A percentile compares a stretch with the other conserved stretches of the same genome.
These are phyloP conservation scores for Caenorhabditis doughertyi DNA, from an alignment of 2,888 invertebrate genomes.

Conservation along the genomic window DNA sequence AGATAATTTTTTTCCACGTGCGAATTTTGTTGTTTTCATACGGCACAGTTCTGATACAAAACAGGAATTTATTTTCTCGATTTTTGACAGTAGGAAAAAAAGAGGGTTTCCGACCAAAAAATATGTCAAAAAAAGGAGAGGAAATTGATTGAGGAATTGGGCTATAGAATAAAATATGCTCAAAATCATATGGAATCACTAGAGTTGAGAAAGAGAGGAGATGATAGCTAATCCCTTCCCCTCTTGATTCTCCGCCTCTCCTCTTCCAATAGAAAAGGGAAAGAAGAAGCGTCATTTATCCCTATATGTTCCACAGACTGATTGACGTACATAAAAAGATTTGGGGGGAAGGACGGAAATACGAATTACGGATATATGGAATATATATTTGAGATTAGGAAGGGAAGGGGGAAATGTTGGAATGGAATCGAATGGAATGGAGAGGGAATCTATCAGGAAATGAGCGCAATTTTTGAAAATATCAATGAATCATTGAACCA, in stretches of 20 bases:
- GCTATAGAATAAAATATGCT: too few relatives aligned
- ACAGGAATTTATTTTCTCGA: too few relatives aligned
- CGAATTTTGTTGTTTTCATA: too few relatives aligned
- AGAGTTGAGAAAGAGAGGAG: too few relatives aligned
- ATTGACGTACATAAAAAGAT: slow-evolving; percentile 10
- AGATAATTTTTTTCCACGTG: too few relatives aligned
- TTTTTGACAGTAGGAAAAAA: too few relatives aligned
- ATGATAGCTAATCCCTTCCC: slow-evolving; percentile 9
- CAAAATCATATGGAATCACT: slow-evolving; percentile 26
- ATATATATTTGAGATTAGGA: slow-evolving; percentile 3
- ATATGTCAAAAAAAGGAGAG: too few relatives aligned
- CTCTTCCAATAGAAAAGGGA: background rate
- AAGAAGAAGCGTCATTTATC: slow-evolving; percentile 7
- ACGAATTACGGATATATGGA: slow-evolving; percentile 17
- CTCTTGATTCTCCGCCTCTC: background rate
- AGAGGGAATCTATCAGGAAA: too few relatives aligned
- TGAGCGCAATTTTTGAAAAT: too few relatives aligned
- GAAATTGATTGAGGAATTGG: background rate
- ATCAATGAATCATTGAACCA: too few relatives aligned
- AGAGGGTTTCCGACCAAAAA: background rate
- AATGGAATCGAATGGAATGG: background rate
- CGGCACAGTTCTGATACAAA: too few relatives aligned
- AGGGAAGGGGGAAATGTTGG: too few relatives aligned
- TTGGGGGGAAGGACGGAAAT: slow-evolving; percentile 22
- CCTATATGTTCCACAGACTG: background rate